These are phyloP conservation scores for Zelostemma sp. DNA, from an alignment of 1,140 invertebrate genomes.

Conservation along the genomic window DNA sequence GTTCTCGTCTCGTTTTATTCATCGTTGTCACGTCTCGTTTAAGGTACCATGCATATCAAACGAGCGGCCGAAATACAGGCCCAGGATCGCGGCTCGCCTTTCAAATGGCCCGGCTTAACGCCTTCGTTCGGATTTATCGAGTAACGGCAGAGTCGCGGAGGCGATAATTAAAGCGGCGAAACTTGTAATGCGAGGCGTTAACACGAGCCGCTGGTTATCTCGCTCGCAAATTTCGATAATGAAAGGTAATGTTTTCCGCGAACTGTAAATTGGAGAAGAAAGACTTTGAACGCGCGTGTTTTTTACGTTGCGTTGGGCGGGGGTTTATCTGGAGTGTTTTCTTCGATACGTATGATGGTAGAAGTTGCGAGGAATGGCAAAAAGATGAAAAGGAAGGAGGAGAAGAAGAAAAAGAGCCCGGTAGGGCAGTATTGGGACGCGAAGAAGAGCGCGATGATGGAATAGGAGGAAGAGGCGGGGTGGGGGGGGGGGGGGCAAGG, in stretches of 20 bases:
- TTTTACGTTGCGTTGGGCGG: no score
- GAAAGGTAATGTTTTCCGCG: neutral
- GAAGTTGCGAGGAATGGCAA: conserved; percentile 8
- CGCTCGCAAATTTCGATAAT: neutral
- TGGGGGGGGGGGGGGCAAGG: neutral
- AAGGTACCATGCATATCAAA: no score
- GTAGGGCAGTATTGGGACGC: conserved; percentile 20
- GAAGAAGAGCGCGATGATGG: conserved; percentile 22
- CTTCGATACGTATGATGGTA: neutral
- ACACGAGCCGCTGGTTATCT: conserved; percentile 52
- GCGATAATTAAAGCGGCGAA: conserved; percentile 59
- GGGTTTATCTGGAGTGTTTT: no score
- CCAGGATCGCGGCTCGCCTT: no score
- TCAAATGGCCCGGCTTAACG: no score
- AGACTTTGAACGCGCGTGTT: no score
- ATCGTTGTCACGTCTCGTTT: no score
- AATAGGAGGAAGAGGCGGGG: conserved; percentile 9
- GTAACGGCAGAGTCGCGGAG: conserved; percentile 45
- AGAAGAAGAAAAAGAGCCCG: conserved; percentile 12
- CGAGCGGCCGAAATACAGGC: no score
- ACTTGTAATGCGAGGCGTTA: conserved; percentile 52
- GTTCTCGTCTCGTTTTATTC: no score
- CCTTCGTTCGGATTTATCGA: conserved; percentile 36
- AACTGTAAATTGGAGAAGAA: conserved; percentile 1
- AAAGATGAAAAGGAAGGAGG: conserved; percentile 16